Percentiles rank a stretch among this genome's conserved stretches.
phyloP scores from a whole-genome alignment of 1,140 invertebrate genomes.

The Apocrypta bakeri region DNA sequence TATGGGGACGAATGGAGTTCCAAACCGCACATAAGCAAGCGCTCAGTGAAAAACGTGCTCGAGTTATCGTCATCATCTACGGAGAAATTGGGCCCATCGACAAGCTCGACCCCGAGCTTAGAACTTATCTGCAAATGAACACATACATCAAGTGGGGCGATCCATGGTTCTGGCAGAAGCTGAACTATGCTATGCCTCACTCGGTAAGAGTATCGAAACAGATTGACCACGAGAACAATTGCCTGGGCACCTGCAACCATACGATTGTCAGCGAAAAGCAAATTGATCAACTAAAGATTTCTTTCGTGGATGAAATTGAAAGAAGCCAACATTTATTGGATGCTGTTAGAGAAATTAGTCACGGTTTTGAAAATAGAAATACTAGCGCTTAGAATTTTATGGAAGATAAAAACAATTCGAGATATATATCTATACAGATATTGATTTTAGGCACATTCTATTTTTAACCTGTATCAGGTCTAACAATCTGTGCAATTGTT shows the following conservation, averaged over 20 bases:
- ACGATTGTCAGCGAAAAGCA: neutral
- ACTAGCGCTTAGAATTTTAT: too few species aligned
- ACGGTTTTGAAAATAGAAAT: neutral
- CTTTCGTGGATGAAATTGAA: neutral
- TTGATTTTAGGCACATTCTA: too few species aligned
- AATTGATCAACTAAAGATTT: neutral
- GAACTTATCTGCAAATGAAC: conserved; percentile 83
- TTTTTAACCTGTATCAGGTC: too few species aligned
- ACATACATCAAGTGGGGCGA: conserved; percentile 88
- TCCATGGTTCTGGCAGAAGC: conserved; percentile 77
- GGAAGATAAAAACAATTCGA: too few species aligned
- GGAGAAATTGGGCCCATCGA: conserved; percentile 79
- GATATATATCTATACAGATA: too few species aligned
- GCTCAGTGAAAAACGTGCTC: conserved; percentile 78
- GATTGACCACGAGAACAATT: neutral
- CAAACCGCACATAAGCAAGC: conserved; percentile 84
- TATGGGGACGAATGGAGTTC: conserved; percentile 91
- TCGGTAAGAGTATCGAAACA: neutral
- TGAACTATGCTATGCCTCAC: conserved; percentile 32
- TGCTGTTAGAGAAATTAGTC: neutral
- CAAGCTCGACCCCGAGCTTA: conserved; percentile 81
- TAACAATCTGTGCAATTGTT: too few species aligned
- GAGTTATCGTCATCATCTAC: conserved; percentile 83
- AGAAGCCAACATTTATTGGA: neutral
- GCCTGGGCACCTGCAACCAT: neutral